Percentiles rank a stretch among this genome's conserved stretches.
phyloP scores from a whole-genome alignment of 2,113 vertebrate genomes.

The Taurulus bubalis region DNA sequence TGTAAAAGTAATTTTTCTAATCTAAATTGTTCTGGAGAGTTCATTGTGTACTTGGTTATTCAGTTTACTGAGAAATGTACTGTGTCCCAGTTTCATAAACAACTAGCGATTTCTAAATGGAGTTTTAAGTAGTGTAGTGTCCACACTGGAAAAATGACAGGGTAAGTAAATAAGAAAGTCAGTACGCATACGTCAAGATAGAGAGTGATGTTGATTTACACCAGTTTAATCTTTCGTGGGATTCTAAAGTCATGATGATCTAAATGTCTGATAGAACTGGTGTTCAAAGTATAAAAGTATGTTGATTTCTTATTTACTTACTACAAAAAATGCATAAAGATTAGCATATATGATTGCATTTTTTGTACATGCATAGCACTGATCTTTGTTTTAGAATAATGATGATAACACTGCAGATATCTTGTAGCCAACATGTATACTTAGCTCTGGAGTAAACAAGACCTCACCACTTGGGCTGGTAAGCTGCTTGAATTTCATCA shows the following conservation, averaged over 20 bases:
- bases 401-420: constrained; percentile 18
- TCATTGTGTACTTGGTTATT: not conserved
- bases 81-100: not conserved
- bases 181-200: not conserved
- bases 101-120: not conserved
- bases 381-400: constrained; percentile 24
- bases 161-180: not conserved
- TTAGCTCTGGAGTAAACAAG: constrained; percentile 62
- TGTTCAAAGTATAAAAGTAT: not conserved
- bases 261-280: not conserved
- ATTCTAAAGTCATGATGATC: not conserved
- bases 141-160: not conserved
- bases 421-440: constrained; percentile 39
- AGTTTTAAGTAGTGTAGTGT: not conserved
- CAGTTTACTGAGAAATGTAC: not conserved
- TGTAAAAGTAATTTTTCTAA: not conserved
- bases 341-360: not conserved
- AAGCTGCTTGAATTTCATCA: constrained; percentile 51
- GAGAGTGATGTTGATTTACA: not conserved
- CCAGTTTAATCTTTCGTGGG: not conserved
- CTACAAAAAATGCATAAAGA: not conserved
- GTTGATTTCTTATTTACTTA: not conserved
- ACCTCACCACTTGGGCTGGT: constrained; percentile 17
- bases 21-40: not conserved
- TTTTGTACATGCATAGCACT: not conserved